These are phyloP conservation scores for Rattus norvegicus DNA, from an alignment of 2,113 vertebrate genomes.

Conservation along the genomic window GRCr8 NC_086039.1:108244501-108245000, in stretches of 20 bases:
- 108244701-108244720: neutral
- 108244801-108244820: neutral
- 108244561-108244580: neutral
- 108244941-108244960: neutral
- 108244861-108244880: constrained; percentile 3
- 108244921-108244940: neutral
- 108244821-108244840: neutral
- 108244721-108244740: neutral
- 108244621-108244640: neutral
- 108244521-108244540: neutral
- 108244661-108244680: neutral
- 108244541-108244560: neutral
- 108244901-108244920: neutral
- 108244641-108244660: neutral
- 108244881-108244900: neutral
- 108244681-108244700: neutral
- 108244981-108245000: constrained; percentile 6
- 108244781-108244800: neutral
- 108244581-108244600: neutral
- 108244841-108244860: neutral
- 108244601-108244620: neutral
- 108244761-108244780: neutral
- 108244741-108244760: neutral
- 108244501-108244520: neutral
- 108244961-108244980: neutral